A percentile compares a stretch with the other conserved stretches of the same genome.
Evolutionary conservation across 2,113 vertebrate genomes (phyloP).

Genomic region (Nycticryphes semicollaris): DNA sequence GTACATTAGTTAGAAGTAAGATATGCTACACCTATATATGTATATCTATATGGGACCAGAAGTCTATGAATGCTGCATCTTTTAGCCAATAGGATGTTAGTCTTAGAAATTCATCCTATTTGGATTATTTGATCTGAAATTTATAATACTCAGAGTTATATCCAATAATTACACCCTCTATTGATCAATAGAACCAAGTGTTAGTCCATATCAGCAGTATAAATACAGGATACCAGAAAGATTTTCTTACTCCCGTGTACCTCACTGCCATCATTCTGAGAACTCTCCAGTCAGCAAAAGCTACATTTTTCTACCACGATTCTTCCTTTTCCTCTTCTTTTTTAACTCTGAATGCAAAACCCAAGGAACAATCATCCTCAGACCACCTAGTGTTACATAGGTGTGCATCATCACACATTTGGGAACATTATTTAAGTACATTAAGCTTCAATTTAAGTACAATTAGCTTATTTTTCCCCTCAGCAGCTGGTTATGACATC

Average conservation of each 20-base stretch:
- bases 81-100: background rate
- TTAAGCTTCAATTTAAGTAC: background rate
- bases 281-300: background rate
- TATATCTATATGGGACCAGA: background rate
- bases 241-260: background rate
- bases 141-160: background rate
- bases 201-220: background rate
- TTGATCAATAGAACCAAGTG: background rate
- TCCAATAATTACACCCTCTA: background rate
- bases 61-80: background rate
- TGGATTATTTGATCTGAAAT: background rate
- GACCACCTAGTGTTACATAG: background rate
- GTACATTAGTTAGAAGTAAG: background rate
- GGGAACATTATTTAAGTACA: background rate
- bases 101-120: background rate
- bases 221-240: background rate
- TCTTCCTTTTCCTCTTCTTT: background rate
- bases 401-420: background rate
- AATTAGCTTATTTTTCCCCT: background rate
- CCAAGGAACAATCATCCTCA: background rate
- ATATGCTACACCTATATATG: background rate
- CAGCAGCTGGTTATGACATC: background rate
- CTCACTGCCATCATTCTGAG: background rate
- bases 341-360: background rate
- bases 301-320: background rate